These are phyloP conservation scores for Cacatua alba DNA, from an alignment of 2,113 vertebrate species.

Conservation along the genomic window DNA sequence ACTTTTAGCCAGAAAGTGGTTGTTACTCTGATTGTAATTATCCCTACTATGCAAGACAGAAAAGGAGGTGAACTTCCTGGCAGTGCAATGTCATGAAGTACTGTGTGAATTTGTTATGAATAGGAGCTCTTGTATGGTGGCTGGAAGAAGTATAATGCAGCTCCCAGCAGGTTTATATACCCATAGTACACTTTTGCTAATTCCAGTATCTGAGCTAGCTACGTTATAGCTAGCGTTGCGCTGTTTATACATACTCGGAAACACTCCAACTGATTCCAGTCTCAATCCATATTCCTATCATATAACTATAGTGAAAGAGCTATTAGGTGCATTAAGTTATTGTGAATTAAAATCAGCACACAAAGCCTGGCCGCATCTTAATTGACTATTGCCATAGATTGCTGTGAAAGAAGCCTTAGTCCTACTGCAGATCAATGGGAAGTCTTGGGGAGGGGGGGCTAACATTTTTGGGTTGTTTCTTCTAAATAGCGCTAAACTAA, in stretches of 20 bases:
- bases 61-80: not conserved
- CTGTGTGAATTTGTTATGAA: not conserved
- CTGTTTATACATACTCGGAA: not conserved
- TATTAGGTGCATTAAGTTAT: constrained; percentile 30
- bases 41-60: not conserved
- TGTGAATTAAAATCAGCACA: constrained; percentile 50
- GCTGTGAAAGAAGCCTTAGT: not conserved
- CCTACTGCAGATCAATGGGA: not conserved
- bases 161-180: not conserved
- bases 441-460: not conserved
- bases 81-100: not conserved
- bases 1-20: not conserved
- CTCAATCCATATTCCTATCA: not conserved
- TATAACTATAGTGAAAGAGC: not conserved
- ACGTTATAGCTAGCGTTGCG: not conserved
- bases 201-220: not conserved
- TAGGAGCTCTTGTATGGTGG: not conserved
- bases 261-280: not conserved
- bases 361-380: not conserved
- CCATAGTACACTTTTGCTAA: not conserved
- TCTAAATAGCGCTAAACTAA: not conserved
- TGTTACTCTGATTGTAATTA: not conserved
- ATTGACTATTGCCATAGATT: not conserved
- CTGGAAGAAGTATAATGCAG: not conserved
- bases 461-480: not conserved